Conservation (phyloP, 2,113 vertebrate species). For the Alligator sinensis region DNA sequence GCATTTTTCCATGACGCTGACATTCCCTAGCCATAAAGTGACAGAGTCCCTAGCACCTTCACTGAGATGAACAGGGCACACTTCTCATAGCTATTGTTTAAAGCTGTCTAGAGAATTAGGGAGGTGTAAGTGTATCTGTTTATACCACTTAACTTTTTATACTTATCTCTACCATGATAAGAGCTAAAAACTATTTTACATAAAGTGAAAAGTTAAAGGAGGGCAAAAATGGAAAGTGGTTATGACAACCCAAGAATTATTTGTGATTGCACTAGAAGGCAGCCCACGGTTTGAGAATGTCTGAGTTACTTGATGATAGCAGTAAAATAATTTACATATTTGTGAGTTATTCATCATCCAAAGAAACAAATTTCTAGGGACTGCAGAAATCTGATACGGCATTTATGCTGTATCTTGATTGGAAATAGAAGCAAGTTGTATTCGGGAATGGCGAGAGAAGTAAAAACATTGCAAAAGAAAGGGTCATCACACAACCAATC, state of each 20-base stretch:
- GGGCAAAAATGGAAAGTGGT: background rate
- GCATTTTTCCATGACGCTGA: background rate
- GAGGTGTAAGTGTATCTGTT: background rate
- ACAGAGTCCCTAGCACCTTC: background rate
- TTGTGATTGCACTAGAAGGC: too few species aligned
- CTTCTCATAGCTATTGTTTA: background rate
- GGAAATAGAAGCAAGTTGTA: too few species aligned
- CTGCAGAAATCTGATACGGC: too few species aligned
- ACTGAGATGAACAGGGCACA: background rate
- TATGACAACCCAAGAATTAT: background rate
- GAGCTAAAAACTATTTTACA: background rate
- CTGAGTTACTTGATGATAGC: too few species aligned
- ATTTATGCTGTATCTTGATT: too few species aligned
- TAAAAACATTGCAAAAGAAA: too few species aligned
- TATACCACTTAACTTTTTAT: background rate
- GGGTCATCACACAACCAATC: too few species aligned
- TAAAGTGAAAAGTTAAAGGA: background rate
- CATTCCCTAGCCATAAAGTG: background rate
- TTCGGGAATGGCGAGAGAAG: too few species aligned
- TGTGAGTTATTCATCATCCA: too few species aligned
- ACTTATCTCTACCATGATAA: background rate
- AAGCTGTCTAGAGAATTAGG: background rate
- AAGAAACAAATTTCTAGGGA: too few species aligned
- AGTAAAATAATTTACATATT: too few species aligned
- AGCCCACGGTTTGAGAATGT: too few species aligned